These are phyloP conservation scores for Eleutherodactylus coqui DNA, from an alignment of 2,797 vertebrate species.

Conservation along the genomic window DNA sequence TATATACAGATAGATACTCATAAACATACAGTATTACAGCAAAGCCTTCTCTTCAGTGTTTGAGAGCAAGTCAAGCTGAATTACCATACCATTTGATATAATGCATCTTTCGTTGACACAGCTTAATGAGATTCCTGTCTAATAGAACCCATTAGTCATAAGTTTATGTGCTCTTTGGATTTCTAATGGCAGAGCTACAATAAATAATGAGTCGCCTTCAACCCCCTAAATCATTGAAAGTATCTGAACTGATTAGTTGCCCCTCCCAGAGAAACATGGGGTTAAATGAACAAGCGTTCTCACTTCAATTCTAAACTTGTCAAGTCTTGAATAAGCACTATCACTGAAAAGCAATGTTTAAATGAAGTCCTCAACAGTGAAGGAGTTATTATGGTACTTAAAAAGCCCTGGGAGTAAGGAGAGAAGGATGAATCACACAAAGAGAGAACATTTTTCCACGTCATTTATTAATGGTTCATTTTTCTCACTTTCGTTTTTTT, in stretches of 20 bases:
- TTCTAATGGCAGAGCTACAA: slow-evolving; percentile 53
- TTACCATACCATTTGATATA: slow-evolving; percentile 43
- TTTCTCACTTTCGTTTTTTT: slow-evolving; percentile 38
- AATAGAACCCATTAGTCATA: slow-evolving; percentile 57
- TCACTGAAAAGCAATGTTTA: slow-evolving; percentile 59
- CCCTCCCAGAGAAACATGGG: slow-evolving; percentile 37
- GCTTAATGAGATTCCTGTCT: slow-evolving; percentile 51
- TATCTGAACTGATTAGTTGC: slow-evolving; percentile 25
- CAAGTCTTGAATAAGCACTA: slow-evolving; percentile 61
- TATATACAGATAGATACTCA: background rate
- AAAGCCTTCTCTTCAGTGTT: background rate
- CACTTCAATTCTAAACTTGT: slow-evolving; percentile 54
- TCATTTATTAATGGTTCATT: slow-evolving; percentile 45
- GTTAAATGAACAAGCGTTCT: slow-evolving; percentile 55
- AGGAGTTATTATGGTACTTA: slow-evolving; percentile 61
- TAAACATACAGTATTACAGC: background rate
- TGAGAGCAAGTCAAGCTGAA: slow-evolving; percentile 20
- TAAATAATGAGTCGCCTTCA: slow-evolving; percentile 15
- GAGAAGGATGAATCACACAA: slow-evolving; percentile 54
- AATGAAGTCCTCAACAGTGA: slow-evolving; percentile 57
- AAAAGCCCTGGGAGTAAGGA: slow-evolving; percentile 48
- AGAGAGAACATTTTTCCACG: slow-evolving; percentile 44
- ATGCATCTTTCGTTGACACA: slow-evolving; percentile 57
- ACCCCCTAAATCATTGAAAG: slow-evolving; percentile 21
- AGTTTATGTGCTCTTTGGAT: slow-evolving; percentile 52